Percentiles rank a stretch among this genome's conserved stretches.
phyloP scores from a whole-genome alignment of 2,888 invertebrate genomes.

The Vannuccia rotundouncinata region DNA sequence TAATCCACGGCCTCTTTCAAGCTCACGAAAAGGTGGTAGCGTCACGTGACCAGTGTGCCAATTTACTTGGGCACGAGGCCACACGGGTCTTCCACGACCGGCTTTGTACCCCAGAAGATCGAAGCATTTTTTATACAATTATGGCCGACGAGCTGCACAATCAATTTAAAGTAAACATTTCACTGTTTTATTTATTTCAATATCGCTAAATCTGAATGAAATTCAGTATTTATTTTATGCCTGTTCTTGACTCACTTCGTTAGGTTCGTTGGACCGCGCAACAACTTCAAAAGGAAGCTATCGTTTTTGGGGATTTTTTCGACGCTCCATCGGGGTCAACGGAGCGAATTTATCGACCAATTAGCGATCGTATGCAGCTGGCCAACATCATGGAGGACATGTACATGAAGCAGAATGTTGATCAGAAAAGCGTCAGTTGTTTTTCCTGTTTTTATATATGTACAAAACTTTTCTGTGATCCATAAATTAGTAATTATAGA shows the following conservation, averaged over 20 bases:
- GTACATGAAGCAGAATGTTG: constrained; percentile 50
- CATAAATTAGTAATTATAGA: too few relatives aligned
- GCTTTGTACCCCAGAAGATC: constrained; percentile 48
- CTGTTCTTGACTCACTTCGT: too few relatives aligned
- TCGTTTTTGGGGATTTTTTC: constrained; percentile 55
- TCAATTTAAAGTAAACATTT: constrained; percentile 50
- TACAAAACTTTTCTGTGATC: too few relatives aligned
- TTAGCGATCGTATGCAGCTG: constrained; percentile 49
- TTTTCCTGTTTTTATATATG: too few relatives aligned
- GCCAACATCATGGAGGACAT: constrained; percentile 51
- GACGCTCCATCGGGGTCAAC: constrained; percentile 42
- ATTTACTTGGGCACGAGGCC: constrained; percentile 54
- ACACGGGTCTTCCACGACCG: constrained; percentile 55
- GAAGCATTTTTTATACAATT: constrained; percentile 49
- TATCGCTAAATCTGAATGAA: neutral
- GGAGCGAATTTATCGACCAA: constrained; percentile 49
- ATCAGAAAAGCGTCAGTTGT: constrained; percentile 41
- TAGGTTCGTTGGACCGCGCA: constrained; percentile 45
- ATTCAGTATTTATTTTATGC: neutral
- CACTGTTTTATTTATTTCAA: neutral
- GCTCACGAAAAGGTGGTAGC: constrained; percentile 51
- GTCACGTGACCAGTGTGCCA: constrained; percentile 51
- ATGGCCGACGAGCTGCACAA: constrained; percentile 53
- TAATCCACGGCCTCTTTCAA: constrained; percentile 53
- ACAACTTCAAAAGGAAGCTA: constrained; percentile 47